A percentile compares a stretch with the other conserved stretches of the same genome.
These are phyloP conservation scores for Lophotis ruficrista DNA, from an alignment of 2,113 vertebrate genomes.

Conservation along the genomic window DNA sequence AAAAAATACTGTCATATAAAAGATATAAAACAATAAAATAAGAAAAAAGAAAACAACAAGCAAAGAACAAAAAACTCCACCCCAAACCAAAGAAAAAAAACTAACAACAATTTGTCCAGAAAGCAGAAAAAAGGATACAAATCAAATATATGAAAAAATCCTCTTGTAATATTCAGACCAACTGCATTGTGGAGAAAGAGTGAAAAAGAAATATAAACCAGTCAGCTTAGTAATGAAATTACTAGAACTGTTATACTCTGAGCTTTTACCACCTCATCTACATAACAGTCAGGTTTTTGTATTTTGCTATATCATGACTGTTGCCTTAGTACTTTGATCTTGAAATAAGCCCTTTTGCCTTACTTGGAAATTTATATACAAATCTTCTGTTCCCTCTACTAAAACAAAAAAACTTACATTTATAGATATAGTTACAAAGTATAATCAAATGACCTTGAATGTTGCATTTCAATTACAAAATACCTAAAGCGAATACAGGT, in stretches of 20 bases:
- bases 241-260: neutral
- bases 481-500: neutral
- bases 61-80: neutral
- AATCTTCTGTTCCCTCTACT: neutral
- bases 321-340: neutral
- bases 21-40: neutral
- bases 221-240: neutral
- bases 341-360: neutral
- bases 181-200: neutral
- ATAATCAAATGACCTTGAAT: neutral
- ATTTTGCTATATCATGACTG: neutral
- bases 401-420: neutral
- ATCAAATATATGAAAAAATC: neutral
- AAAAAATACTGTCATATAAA: neutral
- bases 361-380: neutral
- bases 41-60: accelerated
- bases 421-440: neutral
- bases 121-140: neutral
- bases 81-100: neutral
- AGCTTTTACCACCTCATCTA: neutral
- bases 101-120: neutral
- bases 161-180: neutral
- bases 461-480: neutral
- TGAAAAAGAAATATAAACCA: neutral
- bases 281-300: neutral